Evolutionary conservation across 2,888 invertebrate species (phyloP), one percentile per base, ranked within the genome.

Genomic region (Brassicogethes aeneus): DNA sequence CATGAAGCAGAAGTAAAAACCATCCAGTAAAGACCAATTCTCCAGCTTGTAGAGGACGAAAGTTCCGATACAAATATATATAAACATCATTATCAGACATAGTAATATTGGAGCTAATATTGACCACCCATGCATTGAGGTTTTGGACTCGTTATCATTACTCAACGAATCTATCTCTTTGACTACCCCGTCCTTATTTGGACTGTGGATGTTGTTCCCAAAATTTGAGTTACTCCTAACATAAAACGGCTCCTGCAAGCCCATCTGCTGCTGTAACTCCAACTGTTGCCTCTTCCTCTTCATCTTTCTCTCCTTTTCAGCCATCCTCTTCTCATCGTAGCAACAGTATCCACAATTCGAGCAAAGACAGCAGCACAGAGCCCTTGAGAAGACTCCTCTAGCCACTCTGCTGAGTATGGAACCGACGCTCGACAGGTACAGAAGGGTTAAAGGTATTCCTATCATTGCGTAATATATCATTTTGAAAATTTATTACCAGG

Each of bases 1-100:
- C 83, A 94, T 93, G 69, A 95, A 95, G 70, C 93, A 94, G 70
- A 94, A 95, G 70, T 89, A 95, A 59, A 91, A 81, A 47, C 89
- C 89, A 63, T 94, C 93, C 53, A 96, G 71, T 46, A 89, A 78
- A 54, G 81, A 3, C 88, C 95, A 90, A 64, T 87, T 86, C 63
- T 96, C 95, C 72, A 95, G 77, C 55, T 89, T 79, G 62, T 84
- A 85, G 48, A 97, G 79, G 37, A 92, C 80, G 47, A 91, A 75
- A 1, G 94, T 90, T 10, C 96, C 96, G 37, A 90, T 79, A 30
- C 88, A 75, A 48, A 97, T 87, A 68, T 96, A 97, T 59, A 86
- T 82, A 53, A 92, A 80, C 79, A 96, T 90, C 50, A 94, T 87
- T 45, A 85, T 77, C 17, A 95, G 73, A 65, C 94, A 94, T 35